Base-by-base conservation (phyloP, 2,797 vertebrate species). In the Kryptopterus vitreolus region DNA sequence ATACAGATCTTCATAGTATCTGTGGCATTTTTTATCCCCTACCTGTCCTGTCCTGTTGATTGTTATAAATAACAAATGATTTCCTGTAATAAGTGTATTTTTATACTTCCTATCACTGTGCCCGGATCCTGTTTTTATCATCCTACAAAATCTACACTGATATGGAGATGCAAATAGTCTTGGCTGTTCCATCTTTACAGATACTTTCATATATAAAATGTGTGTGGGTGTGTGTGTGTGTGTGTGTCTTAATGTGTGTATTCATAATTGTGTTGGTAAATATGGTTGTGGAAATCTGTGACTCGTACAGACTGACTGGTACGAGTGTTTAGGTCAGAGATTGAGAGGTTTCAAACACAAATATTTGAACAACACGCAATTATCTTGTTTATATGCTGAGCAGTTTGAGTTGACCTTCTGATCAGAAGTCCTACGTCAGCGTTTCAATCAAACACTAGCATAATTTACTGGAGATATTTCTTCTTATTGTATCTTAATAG, bases 161-260 rank as follows among this genome's bases (percentile, higher is more conserved):
- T 86, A 86, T 76, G 18, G 74, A 62, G 29, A 46, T 58, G 50
- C 46, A 79, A 82, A 82, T 79, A 43, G 57, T 59, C 0, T 18
- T 69, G 59, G 59, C 78, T n/a, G 52, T 29, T 57, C 7, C 83
- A 85, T 83, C 81, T 83, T 84, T 85, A 74, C 50, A 76, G 79
- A 87, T 79, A 84, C 80, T 63, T 78, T 13, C 6, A 31, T 79
- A 70, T 81, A 84, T 88, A 85, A 87, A 86, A 86, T 53, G 4
- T 73, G 53, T 43, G 38, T 43, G 38, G 7, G 38, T 43, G 38
- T 43, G 38, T 43, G 38, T 43, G 62, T 81, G 70, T 58, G 59
- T 46, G 50, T 20, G 61, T 61, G 79, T 70, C n/a, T 85, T 5
- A 1, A 9, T 43, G 38, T 43, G 38, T 43, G 38, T 43, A 24